Base-by-base conservation (phyloP, 2,797 vertebrate species). In the Aplochiton taeniatus region DNA sequence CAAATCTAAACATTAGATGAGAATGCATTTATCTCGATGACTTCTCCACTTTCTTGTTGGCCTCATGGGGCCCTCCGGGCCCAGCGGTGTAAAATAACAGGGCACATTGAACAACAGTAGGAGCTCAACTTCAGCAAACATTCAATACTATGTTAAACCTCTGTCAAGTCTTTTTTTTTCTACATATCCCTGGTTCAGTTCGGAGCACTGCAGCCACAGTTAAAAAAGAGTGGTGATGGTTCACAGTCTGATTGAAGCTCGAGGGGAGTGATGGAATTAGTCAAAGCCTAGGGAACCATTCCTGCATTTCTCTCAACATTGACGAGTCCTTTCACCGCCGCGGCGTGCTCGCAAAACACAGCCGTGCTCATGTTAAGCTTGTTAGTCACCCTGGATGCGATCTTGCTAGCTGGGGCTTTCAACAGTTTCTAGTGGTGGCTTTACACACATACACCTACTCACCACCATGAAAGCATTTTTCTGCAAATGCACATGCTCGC, bases 311-410 rank as follows among this genome's bases (percentile, higher is more conserved):
- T 89, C 87, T 87, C 81, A 83, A 89, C 84, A 76, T 19, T 74
- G 87, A 87, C 78, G 85, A 85, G 85, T 87, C 89, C 84, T 90
- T 90, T 90, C 88, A 84, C 78, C 68, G 76, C 78, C 49, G 80
- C 81, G 65, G 43, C 85, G 89, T 85, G 89, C 75, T 86, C 78
- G 75, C 90, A 51, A 41, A 62, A 89, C 85, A 89, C 86, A 88
- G 90, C 87, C 85, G 78, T 81, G 90, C 90, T 91, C 88, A 91
- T 90, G 90, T 87, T 92, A 92, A 92, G 90, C 91, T 90, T 88
- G 90, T 92, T 92, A 92, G 91, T 92, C 90, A 92, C 90, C 91
- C 91, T 91, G 90, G 88, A 91, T 92, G 90, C 85, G 86, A 92
- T 92, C 90, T 91, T 90, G 90, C 89, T 91, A 91, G 90, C 90